Evolutionary conservation across 1,140 invertebrate species (phyloP).

Genomic region (Dreissena rostriformis): DNA sequence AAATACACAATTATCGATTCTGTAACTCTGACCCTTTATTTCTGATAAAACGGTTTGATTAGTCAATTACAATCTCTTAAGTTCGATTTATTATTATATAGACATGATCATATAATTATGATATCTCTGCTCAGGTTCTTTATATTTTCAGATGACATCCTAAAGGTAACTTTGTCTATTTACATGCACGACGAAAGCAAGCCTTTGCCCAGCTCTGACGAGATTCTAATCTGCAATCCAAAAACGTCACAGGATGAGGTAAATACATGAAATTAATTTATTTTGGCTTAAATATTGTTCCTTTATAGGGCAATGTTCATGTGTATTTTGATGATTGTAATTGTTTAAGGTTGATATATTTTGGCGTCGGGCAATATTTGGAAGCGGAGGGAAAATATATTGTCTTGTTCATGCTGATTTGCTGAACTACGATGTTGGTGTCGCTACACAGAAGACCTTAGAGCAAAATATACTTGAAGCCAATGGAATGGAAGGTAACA

Average conservation of each 20-base stretch:
- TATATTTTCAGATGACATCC: neutral
- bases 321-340: neutral
- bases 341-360: conserved; percentile 30
- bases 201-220: neutral
- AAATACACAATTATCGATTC: too few relatives aligned
- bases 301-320: too few relatives aligned
- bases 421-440: conserved; percentile 29
- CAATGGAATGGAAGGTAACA: neutral
- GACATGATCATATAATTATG: too few relatives aligned
- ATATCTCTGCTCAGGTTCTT: too few relatives aligned
- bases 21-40: too few relatives aligned
- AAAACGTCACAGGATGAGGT: neutral
- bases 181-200: neutral
- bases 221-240: neutral
- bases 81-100: too few relatives aligned
- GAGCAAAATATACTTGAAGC: conserved; percentile 64
- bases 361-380: conserved; percentile 28
- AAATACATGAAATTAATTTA: neutral
- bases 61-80: too few relatives aligned
- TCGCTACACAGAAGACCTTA: conserved; percentile 62
- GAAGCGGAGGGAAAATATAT: conserved; percentile 46
- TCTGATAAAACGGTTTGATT: too few relatives aligned
- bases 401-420: conserved; percentile 32
- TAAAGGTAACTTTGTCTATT: neutral
- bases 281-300: neutral